A percentile compares a stretch with the other conserved stretches of the same genome.
phyloP scores from a whole-genome alignment of 2,888 invertebrate species.

The Magallana nippona region DNA sequence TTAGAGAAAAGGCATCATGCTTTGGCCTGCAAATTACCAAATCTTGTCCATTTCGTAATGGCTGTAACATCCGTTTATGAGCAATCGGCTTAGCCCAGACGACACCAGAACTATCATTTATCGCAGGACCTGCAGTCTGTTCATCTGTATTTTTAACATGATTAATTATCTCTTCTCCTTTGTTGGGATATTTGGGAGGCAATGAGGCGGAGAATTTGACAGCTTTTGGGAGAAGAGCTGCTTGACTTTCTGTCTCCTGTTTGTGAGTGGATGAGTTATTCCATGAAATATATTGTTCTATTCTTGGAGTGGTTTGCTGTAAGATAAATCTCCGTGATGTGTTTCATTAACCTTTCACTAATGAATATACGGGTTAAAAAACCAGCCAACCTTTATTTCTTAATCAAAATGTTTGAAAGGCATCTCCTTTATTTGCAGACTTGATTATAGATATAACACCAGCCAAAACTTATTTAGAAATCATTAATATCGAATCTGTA shows the following conservation, averaged over 20 bases:
- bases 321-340: constrained; percentile 2
- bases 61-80: constrained; percentile 30
- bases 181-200: constrained; percentile 15
- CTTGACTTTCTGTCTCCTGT: not conserved
- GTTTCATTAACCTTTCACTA: not conserved
- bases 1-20: not conserved
- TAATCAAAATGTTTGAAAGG: too few relatives aligned
- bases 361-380: not conserved
- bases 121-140: not conserved
- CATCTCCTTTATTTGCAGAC: too few relatives aligned
- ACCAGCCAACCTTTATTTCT: too few relatives aligned
- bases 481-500: too few relatives aligned
- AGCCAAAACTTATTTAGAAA: too few relatives aligned
- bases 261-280: not conserved
- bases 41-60: constrained; percentile 20
- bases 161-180: constrained; percentile 7
- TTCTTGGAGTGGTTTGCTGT: constrained; percentile 30
- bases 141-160: not conserved
- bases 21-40: constrained; percentile 11
- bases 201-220: constrained; percentile 17
- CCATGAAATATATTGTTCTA: not conserved
- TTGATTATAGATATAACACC: too few relatives aligned
- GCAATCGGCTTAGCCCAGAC: constrained; percentile 36
- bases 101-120: constrained; percentile 10
- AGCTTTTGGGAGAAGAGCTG: not conserved